These are phyloP conservation scores for Corythornis cristatus DNA, from an alignment of 2,113 vertebrate genomes.

Conservation along the genomic window DNA sequence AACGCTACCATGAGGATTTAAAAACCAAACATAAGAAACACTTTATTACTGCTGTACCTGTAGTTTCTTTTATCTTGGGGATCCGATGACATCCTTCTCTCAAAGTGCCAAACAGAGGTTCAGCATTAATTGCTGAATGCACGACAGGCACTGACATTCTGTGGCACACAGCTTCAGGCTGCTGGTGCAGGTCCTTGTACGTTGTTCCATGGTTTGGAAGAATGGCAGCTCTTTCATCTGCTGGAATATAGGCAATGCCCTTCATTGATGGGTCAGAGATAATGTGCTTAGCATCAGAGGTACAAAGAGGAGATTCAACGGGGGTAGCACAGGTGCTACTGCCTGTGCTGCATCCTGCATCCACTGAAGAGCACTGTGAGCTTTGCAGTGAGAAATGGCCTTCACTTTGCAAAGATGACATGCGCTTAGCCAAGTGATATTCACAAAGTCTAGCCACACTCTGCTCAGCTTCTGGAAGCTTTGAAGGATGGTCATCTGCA, in stretches of 20 bases:
- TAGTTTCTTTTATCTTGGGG: conserved; percentile 99
- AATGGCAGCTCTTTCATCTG: conserved; percentile 85
- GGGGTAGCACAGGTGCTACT: conserved; percentile 91
- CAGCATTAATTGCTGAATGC: conserved; percentile 87
- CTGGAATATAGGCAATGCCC: conserved; percentile 78
- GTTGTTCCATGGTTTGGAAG: conserved; percentile 78
- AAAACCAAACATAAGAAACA: not conserved
- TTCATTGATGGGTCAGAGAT: conserved; percentile 85
- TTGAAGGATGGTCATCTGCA: conserved; percentile 81
- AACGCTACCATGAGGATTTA: not conserved
- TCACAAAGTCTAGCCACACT: conserved; percentile 84
- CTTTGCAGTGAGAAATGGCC: conserved; percentile 92
- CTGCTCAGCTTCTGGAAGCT: conserved; percentile 82
- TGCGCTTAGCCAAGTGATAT: conserved; percentile 91
- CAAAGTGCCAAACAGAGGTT: conserved; percentile 84
- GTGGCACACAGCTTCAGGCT: conserved; percentile 85
- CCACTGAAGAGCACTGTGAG: conserved; percentile 95
- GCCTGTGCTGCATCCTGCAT: conserved; percentile 92
- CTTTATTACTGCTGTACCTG: conserved; percentile 89
- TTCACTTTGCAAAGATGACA: conserved; percentile 94
- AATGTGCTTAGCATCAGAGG: conserved; percentile 83
- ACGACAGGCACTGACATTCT: conserved; percentile 87
- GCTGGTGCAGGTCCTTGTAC: conserved; percentile 85
- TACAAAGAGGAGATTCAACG: conserved; percentile 90
- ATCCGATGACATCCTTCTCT: conserved; percentile 90